Base-by-base conservation (phyloP, 2,113 vertebrate genomes). In the Marmota flaviventris region DNA sequence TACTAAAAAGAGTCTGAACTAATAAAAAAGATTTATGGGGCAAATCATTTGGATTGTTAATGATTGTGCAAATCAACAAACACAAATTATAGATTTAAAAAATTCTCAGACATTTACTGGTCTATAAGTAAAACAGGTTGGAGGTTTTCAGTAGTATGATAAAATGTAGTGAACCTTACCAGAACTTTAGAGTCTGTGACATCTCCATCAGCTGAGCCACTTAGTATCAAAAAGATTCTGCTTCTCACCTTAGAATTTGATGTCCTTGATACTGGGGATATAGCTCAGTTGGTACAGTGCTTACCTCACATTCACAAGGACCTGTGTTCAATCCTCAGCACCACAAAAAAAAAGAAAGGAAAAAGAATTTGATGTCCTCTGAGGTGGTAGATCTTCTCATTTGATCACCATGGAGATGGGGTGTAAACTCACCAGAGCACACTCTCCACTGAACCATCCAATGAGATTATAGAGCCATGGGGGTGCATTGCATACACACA, bases 401-500 rank as follows among this genome's bases (percentile, higher is more conserved):
- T 92, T 51, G 84, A 63, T 97, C 97, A 96, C n/a, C 92, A 78
- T 22, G 27, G 61, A 39, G 51, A 53, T 91, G 51, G 61, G 58
- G 81, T 96, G 94, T 69, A 85, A 92, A 95, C 91, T 78, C 95
- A 93, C 73, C 94, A 93, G 76, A 63, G 20, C 32, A 93, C 12
- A 83, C 37, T 95, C 73, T 91, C n/a, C 69, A 96, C 37, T 89
- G 89, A 96, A 96, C 72, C 61, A 96, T 93, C 56, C 82, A 96
- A 91, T 88, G 67, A 94, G 93, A 95, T 97, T 96, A 95, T 96
- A 97, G 82, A 89, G 48, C 87, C 89, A 73, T 89, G 93, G 76
- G 69, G 75, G 91, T 93, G 42, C 32, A 42, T 45, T 84, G 69
- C 75, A 91, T 51, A 95, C 45, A 84, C 58, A 72, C 2, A 95